These are phyloP conservation scores for Sterna hirundo DNA, from an alignment of 2,113 vertebrate genomes.

Conservation along the genomic window DNA sequence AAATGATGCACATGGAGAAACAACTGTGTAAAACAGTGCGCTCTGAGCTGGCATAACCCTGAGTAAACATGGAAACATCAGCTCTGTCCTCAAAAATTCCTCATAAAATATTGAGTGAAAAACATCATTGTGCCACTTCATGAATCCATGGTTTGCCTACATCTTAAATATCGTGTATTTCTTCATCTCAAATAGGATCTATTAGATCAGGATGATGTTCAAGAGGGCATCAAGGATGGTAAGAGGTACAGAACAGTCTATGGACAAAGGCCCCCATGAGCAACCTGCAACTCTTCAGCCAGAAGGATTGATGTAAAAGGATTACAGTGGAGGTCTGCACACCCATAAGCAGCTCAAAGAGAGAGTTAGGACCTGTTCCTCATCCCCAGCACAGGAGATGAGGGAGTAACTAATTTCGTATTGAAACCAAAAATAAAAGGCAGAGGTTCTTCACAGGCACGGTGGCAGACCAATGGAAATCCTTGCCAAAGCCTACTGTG, in stretches of 20 bases:
- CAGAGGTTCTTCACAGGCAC: background rate
- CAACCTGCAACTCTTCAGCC: background rate
- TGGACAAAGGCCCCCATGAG: background rate
- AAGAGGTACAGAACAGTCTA: background rate
- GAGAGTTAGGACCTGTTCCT: background rate
- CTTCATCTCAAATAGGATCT: background rate
- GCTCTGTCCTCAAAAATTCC: background rate
- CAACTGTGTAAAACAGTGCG: background rate
- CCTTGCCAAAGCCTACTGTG: background rate
- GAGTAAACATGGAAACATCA: background rate
- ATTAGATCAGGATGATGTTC: background rate
- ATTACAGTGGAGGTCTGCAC: background rate
- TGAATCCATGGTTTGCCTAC: background rate
- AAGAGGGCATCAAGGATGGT: background rate
- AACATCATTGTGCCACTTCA: background rate
- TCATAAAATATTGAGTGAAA: background rate
- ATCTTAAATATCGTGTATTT: background rate
- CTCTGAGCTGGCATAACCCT: background rate
- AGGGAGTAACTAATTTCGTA: background rate
- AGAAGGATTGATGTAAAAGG: background rate
- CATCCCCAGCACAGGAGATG: background rate
- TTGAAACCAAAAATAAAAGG: background rate
- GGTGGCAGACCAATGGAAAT: background rate
- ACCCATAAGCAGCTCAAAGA: background rate
- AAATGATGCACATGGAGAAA: background rate